Evolutionary conservation across 2,113 vertebrate genomes (phyloP).

Genomic region (Sturnus vulgaris): DNA sequence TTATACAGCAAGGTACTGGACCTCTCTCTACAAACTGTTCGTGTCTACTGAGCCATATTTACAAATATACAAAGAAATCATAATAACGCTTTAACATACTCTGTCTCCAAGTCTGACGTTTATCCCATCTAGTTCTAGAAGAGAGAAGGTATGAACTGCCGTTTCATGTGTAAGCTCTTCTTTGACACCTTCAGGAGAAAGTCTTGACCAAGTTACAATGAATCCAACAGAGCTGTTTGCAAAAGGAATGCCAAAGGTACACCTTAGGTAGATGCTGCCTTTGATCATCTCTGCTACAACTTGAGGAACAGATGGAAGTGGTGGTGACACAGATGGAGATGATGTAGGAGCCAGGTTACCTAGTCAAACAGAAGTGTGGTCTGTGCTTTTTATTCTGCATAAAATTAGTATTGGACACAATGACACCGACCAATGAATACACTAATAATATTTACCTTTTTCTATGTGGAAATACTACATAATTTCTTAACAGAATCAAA

Average conservation of each 20-base stretch:
- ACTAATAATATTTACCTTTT: neutral
- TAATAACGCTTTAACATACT: slow-evolving; percentile 67
- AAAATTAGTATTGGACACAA: neutral
- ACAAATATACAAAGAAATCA: neutral
- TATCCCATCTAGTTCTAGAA: slow-evolving; percentile 88
- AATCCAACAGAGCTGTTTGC: slow-evolving; percentile 79
- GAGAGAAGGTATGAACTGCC: slow-evolving; percentile 74
- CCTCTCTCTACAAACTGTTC: neutral
- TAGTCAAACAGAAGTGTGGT: slow-evolving; percentile 10
- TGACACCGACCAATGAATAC: neutral
- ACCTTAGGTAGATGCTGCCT: slow-evolving; percentile 76
- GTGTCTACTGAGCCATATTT: neutral
- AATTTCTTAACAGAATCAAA: neutral
- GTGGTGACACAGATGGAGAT: slow-evolving; percentile 39
- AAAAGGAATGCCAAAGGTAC: slow-evolving; percentile 73
- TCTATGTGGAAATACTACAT: neutral
- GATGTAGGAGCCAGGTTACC: slow-evolving; percentile 10
- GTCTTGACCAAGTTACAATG: slow-evolving; percentile 81
- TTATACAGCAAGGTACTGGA: neutral
- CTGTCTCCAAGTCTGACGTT: slow-evolving; percentile 87
- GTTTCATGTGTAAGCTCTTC: slow-evolving; percentile 86
- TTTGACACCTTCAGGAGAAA: slow-evolving; percentile 77
- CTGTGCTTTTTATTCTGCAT: neutral
- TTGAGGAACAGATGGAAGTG: slow-evolving; percentile 65
- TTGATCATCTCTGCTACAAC: slow-evolving; percentile 72